Evolutionary conservation across 2,113 vertebrate species (phyloP), one percentile per base, ranked within the genome.

Genomic region (Zootoca vivipara): DNA sequence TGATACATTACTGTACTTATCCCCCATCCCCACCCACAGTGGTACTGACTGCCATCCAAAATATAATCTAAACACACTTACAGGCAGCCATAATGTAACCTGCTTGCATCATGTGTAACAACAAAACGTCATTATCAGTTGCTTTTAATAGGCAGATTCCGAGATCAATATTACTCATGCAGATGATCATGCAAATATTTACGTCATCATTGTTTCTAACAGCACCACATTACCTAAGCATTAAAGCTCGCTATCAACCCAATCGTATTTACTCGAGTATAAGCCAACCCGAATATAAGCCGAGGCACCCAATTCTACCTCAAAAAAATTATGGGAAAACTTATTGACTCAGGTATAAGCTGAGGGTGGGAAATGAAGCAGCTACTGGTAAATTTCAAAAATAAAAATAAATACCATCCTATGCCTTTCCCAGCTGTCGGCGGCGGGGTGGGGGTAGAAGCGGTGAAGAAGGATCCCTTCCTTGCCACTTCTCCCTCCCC

Each of bases 1-100:
- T 87, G 69, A 88, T 83, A 46, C 1, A 56, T 20, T 85, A 15
- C n/a, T n/a, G n/a, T n/a, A n/a, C 18, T 90, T 88, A 85, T 70
- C n/a, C 20, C 22, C 56, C 16, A 77, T 46, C 20, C 30, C 79
- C 87, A 83, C 7, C n/a, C 74, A 78, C 62, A 24, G 64, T 72
- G 65, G 65, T 78, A 89, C 7, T 86, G 74, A 81, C 38, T 0
- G 0, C 40, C 6, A 40, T 46, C 24, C 93, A 58, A 87, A 88
- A 91, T 7, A 58, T 13, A 30, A 73, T 8, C 69, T 42, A 30
- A 30, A 2, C 20, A 86, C 67, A 90, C 2, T 86, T 64, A 62
- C 28, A 81, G n/a, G n/a, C 26, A 74, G 12, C 5, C 26, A 78
- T 77, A 10, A 15, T 64, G 26, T 33, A 26, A 33, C 58, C 30